phyloP scores from a whole-genome alignment of 2,797 vertebrate genomes.

The Emys orbicularis region DNA sequence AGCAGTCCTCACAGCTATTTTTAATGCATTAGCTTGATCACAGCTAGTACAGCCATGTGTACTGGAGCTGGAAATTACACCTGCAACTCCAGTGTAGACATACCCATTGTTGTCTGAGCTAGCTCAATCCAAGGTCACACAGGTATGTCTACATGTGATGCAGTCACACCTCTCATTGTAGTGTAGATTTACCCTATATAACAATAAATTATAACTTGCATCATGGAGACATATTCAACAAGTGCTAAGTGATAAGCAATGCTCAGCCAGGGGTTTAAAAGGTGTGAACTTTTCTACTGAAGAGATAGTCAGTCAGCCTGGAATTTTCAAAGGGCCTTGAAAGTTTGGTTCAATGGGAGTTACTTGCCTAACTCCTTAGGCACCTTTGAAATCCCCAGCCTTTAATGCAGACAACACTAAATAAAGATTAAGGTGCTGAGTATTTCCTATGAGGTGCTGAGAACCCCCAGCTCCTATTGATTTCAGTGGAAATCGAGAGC shows the following conservation, averaged over 20 bases:
- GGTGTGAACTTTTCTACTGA: neutral
- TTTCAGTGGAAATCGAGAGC: neutral
- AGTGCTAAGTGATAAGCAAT: constrained; percentile 5
- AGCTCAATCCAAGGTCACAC: no score
- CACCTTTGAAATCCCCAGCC: neutral
- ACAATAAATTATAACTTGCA: no score
- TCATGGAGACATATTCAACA: neutral
- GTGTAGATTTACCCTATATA: no score
- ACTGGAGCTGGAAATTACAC: no score
- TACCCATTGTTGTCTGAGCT: no score
- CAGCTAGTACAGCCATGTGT: no score
- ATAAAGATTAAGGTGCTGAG: neutral
- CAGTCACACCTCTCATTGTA: no score
- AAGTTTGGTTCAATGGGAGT: neutral
- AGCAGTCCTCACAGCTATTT: no score
- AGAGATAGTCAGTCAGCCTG: neutral
- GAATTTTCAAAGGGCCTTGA: neutral
- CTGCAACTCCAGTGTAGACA: no score
- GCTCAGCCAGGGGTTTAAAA: neutral
- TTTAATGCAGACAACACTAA: neutral
- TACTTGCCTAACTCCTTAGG: neutral
- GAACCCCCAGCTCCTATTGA: neutral
- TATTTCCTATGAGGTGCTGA: neutral
- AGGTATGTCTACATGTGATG: no score
- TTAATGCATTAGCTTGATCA: no score